phyloP scores from a whole-genome alignment of 2,797 vertebrate genomes.

The Neostethus bicornis region DNA sequence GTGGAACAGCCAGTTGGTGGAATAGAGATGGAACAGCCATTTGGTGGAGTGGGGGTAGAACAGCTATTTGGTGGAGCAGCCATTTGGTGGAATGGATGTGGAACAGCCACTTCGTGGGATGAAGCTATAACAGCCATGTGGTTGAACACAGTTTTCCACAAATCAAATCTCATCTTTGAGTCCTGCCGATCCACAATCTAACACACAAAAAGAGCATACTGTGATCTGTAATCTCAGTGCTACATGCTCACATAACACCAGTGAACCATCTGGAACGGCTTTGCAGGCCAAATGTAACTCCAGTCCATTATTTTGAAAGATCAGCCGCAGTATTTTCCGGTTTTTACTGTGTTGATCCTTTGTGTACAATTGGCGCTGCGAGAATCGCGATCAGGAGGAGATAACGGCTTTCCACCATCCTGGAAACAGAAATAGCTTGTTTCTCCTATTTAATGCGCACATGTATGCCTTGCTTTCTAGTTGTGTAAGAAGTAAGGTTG shows the following conservation, averaged over 20 bases:
- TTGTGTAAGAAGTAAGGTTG: constrained; percentile 2
- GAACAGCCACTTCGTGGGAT: no score
- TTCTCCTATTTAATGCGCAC: constrained; percentile 3
- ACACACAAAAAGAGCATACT: no score
- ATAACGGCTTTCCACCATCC: constrained; percentile 55
- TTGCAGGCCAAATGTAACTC: constrained; percentile 2
- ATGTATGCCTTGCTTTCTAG: constrained; percentile 7
- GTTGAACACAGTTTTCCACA: no score
- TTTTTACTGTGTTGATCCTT: constrained; percentile 7
- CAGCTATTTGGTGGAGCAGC: no score
- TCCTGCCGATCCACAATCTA: no score
- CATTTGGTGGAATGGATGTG: no score
- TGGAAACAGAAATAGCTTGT: constrained; percentile 10
- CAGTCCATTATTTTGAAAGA: constrained; percentile 56
- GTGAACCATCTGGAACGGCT: constrained; percentile 17
- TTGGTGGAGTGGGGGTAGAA: no score
- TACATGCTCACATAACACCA: constrained; percentile 13
- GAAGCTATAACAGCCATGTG: no score
- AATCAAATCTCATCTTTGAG: no score
- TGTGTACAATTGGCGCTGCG: constrained; percentile 37
- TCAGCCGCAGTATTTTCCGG: not conserved
- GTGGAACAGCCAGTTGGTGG: no score
- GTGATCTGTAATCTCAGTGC: not conserved
- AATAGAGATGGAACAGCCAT: no score
- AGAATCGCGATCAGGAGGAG: constrained; percentile 38